Percentiles rank a stretch among this genome's conserved stretches.
These are phyloP conservation scores for Crotalus horridus DNA, from an alignment of 2,113 vertebrate species.

Conservation along the genomic window DNA sequence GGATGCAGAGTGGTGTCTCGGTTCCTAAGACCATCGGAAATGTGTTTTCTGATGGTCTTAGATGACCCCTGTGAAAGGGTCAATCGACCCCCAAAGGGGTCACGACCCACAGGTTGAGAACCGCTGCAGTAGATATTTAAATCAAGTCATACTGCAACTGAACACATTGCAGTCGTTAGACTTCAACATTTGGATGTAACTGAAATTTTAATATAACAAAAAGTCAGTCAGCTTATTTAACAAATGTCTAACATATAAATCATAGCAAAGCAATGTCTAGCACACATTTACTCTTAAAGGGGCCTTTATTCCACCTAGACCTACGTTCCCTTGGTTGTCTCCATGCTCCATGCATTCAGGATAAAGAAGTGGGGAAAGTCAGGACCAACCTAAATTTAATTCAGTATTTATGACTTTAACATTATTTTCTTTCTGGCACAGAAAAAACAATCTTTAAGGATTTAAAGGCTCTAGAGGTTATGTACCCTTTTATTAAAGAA, in stretches of 20 bases:
- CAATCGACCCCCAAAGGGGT: no score
- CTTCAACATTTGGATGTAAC: neutral
- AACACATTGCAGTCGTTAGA: neutral
- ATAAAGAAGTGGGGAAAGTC: neutral
- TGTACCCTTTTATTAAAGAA: neutral
- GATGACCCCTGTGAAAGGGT: no score
- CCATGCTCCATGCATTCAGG: neutral
- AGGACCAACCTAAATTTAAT: neutral
- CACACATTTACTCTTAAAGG: neutral
- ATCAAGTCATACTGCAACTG: neutral
- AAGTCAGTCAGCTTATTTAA: neutral
- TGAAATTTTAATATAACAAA: neutral
- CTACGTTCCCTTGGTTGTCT: neutral
- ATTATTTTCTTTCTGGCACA: neutral
- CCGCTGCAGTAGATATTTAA: neutral
- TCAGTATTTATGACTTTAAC: neutral
- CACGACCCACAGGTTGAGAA: no score
- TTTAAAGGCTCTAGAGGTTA: neutral
- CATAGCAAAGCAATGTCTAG: neutral
- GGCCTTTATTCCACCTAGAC: neutral
- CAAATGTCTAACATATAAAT: neutral
- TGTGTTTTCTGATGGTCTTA: no score
- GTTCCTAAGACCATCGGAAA: no score
- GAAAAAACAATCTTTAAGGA: neutral
- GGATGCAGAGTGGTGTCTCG: no score